These are phyloP conservation scores for Syngnathus floridae DNA, from an alignment of 2,113 vertebrate species.

Conservation along the genomic window DNA sequence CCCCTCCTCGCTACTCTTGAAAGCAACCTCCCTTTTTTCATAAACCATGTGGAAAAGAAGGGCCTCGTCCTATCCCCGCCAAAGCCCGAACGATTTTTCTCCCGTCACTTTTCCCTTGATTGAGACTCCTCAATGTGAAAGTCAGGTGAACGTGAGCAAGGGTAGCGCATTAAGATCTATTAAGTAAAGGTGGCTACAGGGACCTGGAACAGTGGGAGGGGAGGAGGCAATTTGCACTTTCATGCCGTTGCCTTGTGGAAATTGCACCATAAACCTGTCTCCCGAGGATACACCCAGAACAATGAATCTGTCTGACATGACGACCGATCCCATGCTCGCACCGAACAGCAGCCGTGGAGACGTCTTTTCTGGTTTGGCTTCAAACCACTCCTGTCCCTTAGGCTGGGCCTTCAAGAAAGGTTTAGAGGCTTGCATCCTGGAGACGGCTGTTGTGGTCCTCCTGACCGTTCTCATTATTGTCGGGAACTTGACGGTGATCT, in stretches of 20 bases:
- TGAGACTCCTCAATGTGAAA: constrained; percentile 56
- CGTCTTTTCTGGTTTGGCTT: constrained; percentile 64
- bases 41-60: constrained; percentile 60
- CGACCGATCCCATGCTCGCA: constrained; percentile 68
- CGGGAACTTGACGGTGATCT: constrained; percentile 94
- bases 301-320: constrained; percentile 84
- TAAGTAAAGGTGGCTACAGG: constrained; percentile 47
- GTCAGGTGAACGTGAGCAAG: constrained; percentile 44
- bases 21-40: constrained; percentile 30
- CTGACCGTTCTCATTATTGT: constrained; percentile 93
- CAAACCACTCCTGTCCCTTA: constrained; percentile 88
- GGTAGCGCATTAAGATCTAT: constrained; percentile 36
- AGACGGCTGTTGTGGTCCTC: constrained; percentile 89
- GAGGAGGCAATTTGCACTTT: constrained; percentile 38
- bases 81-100: constrained; percentile 59
- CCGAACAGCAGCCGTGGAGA: constrained; percentile 75
- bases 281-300: constrained; percentile 65
- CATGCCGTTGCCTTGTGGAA: constrained; percentile 42
- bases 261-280: constrained; percentile 36
- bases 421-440: constrained; percentile 86
- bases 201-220: constrained; percentile 7
- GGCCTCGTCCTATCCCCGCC: constrained; percentile 35
- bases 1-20: constrained; percentile 9
- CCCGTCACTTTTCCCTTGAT: constrained; percentile 56
- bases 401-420: constrained; percentile 85